These are phyloP conservation scores for Drosophila pandora DNA, from an alignment of 1,140 invertebrate genomes.

Conservation along the genomic window DNA sequence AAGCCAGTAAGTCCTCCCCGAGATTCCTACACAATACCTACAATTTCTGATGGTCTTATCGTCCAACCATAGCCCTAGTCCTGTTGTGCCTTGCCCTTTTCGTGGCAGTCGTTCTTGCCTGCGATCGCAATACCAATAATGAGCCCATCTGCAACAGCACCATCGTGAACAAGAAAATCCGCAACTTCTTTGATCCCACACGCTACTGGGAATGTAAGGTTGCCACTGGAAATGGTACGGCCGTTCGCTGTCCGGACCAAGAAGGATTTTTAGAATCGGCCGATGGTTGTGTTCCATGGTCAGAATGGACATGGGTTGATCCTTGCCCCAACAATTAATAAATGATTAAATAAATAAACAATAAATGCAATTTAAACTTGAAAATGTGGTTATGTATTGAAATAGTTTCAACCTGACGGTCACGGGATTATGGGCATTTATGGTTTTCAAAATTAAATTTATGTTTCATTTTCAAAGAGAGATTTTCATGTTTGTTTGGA, in stretches of 20 bases:
- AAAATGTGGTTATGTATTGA: too few species aligned
- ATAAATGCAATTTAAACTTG: too few species aligned
- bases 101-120: constrained; percentile 22
- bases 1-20: constrained; percentile 47
- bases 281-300: neutral
- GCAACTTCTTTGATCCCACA: constrained; percentile 60
- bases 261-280: neutral
- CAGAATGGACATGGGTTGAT: neutral
- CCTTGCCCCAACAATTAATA: too few species aligned
- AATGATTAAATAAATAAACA: too few species aligned
- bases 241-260: neutral
- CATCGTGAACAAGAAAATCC: neutral
- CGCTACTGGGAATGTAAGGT: constrained; percentile 27
- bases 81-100: constrained; percentile 36
- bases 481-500: too few species aligned
- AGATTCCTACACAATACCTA: neutral
- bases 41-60: neutral
- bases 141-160: constrained; percentile 25
- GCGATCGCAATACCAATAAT: constrained; percentile 32
- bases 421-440: too few species aligned
- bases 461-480: too few species aligned
- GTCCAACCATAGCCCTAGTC: constrained; percentile 24
- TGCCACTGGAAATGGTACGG: neutral
- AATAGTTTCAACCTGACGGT: too few species aligned
- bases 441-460: too few species aligned